Evolutionary conservation across 2,797 vertebrate species (phyloP), one percentile per base, ranked within the genome.

Genomic region (Macropus fuliginosus): DNA sequence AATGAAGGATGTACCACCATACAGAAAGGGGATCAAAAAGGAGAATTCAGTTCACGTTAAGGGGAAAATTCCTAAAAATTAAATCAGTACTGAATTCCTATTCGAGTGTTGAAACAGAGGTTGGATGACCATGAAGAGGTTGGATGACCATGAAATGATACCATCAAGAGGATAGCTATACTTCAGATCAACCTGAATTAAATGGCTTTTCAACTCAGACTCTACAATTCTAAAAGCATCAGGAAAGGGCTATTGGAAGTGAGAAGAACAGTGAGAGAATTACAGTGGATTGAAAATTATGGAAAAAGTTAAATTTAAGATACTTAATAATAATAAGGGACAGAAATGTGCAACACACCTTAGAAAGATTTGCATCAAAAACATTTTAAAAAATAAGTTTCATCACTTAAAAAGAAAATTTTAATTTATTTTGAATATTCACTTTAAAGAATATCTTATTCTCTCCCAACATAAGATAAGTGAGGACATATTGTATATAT

Each of bases 321-420:
- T 93, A 93, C 56, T 91, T 87, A 90, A n/a, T 56, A 97, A 94
- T 46, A 40, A 46, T 24, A 81, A 18, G 4, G 13, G 40, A 50
- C 2, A 92, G 9, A 46, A 56, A 54, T 93, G 1, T 50, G 21
- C 18, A 91, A 93, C 46, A 91, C 2, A 93, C 40, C 56, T 56
- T 95, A 28, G 9, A 95, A 95, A 93, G 24, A 74, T 56, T 96
- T 95, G 55, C 57, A 95, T 34, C 91, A 93, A 96, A 91, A 94
- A 91, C 2, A 9, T 66, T 3, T 89, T 90, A 52, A 91, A 95
- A 96, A 81, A 87, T 40, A 21, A 74, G 56, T 94, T 55, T 24
- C 62, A 54, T 29, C 93, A 4, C 95, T 97, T 92, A 95, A 94
- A 97, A 93, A 56, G 9, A 91, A 91, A 56, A 89, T 31, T 91